Base-by-base conservation (phyloP, 2,888 invertebrate species). In the Ectemnius lituratus region DNA sequence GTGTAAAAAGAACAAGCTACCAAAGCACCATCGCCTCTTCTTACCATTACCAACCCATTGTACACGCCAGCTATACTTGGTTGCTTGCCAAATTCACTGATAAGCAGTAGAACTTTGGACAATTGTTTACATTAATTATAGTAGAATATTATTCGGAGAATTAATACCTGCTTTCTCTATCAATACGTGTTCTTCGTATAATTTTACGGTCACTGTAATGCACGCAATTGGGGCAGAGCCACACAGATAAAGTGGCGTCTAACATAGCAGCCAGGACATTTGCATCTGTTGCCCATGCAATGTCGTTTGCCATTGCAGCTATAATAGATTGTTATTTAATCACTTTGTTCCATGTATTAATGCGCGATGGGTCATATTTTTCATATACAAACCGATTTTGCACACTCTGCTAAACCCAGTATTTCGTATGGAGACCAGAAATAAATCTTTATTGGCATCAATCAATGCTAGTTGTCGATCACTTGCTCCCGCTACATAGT, bases 361-460 rank as follows among this genome's bases (percentile, higher is more conserved):
- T 49, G 2, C 49, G n/a, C 4, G 11, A 49, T 4, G 3, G 49
- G 11, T 16, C 0, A 49, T 16, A 20, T 20, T 20, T 20, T 49
- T 11, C 23, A 56, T 16, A 3, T 13, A 5, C 71, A 46, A 73
- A 90, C 91, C 91, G 80, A 91, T 90, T 85, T 90, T 91, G 56
- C 90, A 90, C 27, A 89, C 86, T 75, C 88, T 85, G 1, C 89
- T 89, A 67, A 89, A 90, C 4, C 90, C 90, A 71, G 84, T 83
- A 4, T 86, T 94, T 87, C 95, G 94, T 8, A 95, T 93, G 72
- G 96, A 94, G 2, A 97, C 94, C 18, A 99, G 93, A 89, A 95
- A 97, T 16, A 99, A 92, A 91, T 99, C 98, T 84, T 95, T 94
- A 88, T 98, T 98, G 84, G 94, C 94, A 91, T 99, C 99, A 28